Percentiles rank a stretch among this genome's conserved stretches.
Evolutionary conservation across 2,113 vertebrate species (phyloP).

Genomic region (Tragelaphus buxtoni): DNA sequence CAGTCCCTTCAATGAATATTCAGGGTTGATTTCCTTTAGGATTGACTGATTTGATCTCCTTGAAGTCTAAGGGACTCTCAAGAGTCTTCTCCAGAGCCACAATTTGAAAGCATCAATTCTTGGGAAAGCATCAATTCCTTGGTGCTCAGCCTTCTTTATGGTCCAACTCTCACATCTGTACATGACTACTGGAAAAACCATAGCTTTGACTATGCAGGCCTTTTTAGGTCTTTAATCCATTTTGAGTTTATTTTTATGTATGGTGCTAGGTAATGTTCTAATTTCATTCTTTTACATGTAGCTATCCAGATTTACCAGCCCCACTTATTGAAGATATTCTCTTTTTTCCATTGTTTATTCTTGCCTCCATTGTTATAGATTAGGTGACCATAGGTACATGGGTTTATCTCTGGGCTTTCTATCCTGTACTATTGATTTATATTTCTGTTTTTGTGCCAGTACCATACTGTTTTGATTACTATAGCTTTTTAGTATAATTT

Average conservation of each 20-base stretch:
- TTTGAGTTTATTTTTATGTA: not conserved
- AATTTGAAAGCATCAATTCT: not conserved
- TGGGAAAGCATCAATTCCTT: not conserved
- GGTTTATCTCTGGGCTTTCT: not conserved
- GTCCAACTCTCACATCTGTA: not conserved
- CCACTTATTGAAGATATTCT: not conserved
- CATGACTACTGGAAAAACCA: not conserved
- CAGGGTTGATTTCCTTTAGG: not conserved
- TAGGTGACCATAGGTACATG: not conserved
- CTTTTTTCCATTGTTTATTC: not conserved
- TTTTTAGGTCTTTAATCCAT: not conserved
- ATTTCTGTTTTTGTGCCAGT: not conserved
- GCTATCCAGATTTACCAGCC: not conserved
- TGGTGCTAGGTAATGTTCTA: not conserved
- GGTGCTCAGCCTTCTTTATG: not conserved
- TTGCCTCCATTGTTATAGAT: not conserved
- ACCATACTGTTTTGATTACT: not conserved
- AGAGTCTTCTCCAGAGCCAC: not conserved
- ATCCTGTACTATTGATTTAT: not conserved
- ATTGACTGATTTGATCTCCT: not conserved
- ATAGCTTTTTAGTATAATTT: not conserved
- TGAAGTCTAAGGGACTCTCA: not conserved
- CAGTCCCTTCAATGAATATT: not conserved
- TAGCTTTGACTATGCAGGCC: not conserved
- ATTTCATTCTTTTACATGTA: not conserved